A percentile compares a stretch with the other conserved stretches of the same genome.
Evolutionary conservation across 2,113 vertebrate genomes (phyloP).

Genomic region (Hirundichthys speculiger): DNA sequence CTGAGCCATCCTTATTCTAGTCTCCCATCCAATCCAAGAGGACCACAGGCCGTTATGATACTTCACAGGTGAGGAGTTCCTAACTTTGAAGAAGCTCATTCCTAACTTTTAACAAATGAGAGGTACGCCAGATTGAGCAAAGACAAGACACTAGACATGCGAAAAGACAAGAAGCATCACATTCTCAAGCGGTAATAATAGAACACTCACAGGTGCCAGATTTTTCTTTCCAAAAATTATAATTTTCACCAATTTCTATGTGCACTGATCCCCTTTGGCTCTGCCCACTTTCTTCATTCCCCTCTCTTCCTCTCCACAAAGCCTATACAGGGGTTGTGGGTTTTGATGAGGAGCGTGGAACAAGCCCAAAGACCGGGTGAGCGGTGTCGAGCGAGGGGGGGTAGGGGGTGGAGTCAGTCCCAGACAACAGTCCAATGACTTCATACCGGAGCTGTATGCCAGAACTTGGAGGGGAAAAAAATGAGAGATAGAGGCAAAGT

Average conservation of each 20-base stretch:
- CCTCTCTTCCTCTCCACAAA: constrained; percentile 79
- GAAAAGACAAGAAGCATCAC: constrained; percentile 13
- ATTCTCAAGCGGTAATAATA: constrained; percentile 21
- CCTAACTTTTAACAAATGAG: not conserved
- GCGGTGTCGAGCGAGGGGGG: not conserved
- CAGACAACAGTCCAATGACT: constrained; percentile 55
- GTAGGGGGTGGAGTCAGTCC: constrained; percentile 17
- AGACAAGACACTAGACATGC: constrained; percentile 3
- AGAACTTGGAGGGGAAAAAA: constrained; percentile 33
- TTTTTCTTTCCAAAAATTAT: constrained; percentile 33
- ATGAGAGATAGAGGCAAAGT: constrained; percentile 2
- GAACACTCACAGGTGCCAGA: constrained; percentile 6
- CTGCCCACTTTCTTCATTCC: constrained; percentile 61
- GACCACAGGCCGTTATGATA: constrained; percentile 41
- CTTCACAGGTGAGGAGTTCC: constrained; percentile 18
- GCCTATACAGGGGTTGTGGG: constrained; percentile 44
- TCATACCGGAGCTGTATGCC: constrained; percentile 63
- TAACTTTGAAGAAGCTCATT: constrained; percentile 36
- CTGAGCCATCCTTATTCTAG: constrained; percentile 10
- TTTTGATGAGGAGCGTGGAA: constrained; percentile 61
- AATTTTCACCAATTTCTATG: constrained; percentile 24
- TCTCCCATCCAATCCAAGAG: too few species aligned
- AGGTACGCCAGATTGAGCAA: constrained; percentile 31
- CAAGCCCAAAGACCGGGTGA: constrained; percentile 32
- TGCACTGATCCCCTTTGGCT: not conserved